Evolutionary conservation across 2,888 invertebrate species (phyloP).

Genomic region (Eupithecia insigniata): DNA sequence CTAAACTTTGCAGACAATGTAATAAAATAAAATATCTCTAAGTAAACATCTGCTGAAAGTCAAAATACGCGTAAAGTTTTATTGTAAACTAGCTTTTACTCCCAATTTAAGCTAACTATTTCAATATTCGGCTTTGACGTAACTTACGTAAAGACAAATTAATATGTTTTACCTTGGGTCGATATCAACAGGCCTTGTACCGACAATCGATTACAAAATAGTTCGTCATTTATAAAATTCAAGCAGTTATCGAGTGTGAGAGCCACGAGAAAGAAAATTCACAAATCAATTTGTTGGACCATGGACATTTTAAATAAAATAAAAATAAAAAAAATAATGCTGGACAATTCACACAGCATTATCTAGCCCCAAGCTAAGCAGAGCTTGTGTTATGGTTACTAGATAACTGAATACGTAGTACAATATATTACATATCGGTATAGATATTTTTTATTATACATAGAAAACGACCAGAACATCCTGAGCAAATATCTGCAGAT

Average conservation of each 20-base stretch:
- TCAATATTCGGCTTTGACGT: background rate
- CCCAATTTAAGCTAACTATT: background rate
- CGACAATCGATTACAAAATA: background rate
- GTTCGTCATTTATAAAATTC: background rate
- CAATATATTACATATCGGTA: too few relatives aligned
- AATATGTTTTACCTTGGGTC: background rate
- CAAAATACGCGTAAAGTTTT: slow-evolving; percentile 19
- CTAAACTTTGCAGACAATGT: slow-evolving; percentile 35
- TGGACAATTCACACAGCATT: too few relatives aligned
- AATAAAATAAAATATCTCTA: slow-evolving; percentile 15
- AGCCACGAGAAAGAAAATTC: background rate
- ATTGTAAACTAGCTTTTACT: slow-evolving; percentile 5
- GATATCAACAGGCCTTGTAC: background rate
- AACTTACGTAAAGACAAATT: background rate
- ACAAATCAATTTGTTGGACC: background rate
- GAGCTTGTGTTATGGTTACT: too few relatives aligned
- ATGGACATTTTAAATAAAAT: too few relatives aligned
- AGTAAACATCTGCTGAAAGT: slow-evolving; percentile 27
- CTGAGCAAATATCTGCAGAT: too few relatives aligned
- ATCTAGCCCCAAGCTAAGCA: too few relatives aligned
- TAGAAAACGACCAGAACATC: too few relatives aligned
- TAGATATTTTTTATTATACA: too few relatives aligned
- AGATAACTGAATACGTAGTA: too few relatives aligned
- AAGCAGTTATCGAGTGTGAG: background rate
- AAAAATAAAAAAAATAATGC: too few relatives aligned